Evolutionary conservation across 2,113 vertebrate species (phyloP), one percentile per base, ranked within the genome.

Genomic region (Charadrius vociferus): DNA sequence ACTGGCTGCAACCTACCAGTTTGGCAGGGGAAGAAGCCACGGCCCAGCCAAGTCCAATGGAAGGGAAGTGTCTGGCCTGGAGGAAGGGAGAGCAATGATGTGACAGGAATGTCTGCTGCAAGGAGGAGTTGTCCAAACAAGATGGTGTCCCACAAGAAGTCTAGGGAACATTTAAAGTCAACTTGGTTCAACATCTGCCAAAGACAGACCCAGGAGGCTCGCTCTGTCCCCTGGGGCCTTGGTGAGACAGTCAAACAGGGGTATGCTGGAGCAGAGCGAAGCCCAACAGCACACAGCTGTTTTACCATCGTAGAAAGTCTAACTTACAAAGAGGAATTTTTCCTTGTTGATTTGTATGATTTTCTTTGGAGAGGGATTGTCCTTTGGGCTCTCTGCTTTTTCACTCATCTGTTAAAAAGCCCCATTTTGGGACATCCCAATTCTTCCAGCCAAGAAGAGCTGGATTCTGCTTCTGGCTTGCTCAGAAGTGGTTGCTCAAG

Each of bases 381-480:
- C 93, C 87, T 95, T 75, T 87, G 96, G 91, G 95, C 78, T 96
- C 93, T 95, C 81, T 94, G 86, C 63, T 93, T 97, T 95, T 97
- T 96, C 88, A 94, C 96, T 95, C 90, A 86, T 86, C 92, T 97
- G 83, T 95, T 95, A 50, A 89, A 96, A 95, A 95, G 75, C 81
- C 65, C 88, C 92, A 85, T 94, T 95, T 94, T 95, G 95, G 97
- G 94, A 95, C 96, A 95, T 96, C 91, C 96, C 90, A 83, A 32
- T 73, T 87, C 59, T 90, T 88, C 63, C 67, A 81, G 96, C 90
- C 93, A 94, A 96, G 81, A 94, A 92, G 97, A 95, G 56, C 86
- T 98, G 97, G 97, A 97, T 89, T 95, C 88, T 95, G 78, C 93
- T 96, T 53, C 90, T 98, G 97, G 96, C 96, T 91, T 97, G 93